Conservation (phyloP, 2,113 vertebrate species). For the Alethe castanea region DNA sequence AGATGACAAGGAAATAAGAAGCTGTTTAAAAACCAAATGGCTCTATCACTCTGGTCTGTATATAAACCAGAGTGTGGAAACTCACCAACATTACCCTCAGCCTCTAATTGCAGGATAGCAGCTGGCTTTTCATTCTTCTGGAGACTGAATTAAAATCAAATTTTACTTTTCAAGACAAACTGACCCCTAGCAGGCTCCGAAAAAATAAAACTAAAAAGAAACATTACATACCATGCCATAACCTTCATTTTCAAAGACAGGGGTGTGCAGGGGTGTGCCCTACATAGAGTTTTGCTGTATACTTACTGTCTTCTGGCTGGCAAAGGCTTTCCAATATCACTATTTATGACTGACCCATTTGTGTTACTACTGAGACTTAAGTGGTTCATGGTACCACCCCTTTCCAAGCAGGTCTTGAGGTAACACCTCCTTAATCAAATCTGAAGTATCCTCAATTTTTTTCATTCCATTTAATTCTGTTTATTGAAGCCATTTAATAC, state of each 20-base stretch:
- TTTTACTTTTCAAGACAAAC: not conserved
- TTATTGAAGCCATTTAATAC: constrained; percentile 43
- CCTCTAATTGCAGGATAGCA: not conserved
- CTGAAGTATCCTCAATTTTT: constrained; percentile 20
- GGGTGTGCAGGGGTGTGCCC: not conserved
- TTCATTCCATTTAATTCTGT: constrained; percentile 55
- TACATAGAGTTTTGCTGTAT: not conserved
- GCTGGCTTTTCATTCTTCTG: not conserved
- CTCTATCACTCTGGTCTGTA: not conserved
- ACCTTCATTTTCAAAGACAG: not conserved
- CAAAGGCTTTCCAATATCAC: not conserved
- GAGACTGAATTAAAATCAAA: not conserved
- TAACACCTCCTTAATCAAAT: constrained; percentile 59
- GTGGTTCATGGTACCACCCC: not conserved
- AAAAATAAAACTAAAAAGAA: not conserved
- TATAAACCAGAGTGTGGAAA: not conserved
- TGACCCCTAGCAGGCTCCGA: not conserved
- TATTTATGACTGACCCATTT: constrained; percentile 7
- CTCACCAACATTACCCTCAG: not conserved
- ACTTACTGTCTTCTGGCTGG: not conserved
- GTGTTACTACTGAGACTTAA: not conserved
- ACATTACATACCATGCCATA: not conserved
- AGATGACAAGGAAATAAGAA: not conserved
- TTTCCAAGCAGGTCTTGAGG: constrained; percentile 16
- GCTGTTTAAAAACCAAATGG: not conserved